Evolutionary conservation across 2,797 vertebrate genomes (phyloP), one percentile per base, ranked within the genome.

Genomic region (Podarcis siculus): DNA sequence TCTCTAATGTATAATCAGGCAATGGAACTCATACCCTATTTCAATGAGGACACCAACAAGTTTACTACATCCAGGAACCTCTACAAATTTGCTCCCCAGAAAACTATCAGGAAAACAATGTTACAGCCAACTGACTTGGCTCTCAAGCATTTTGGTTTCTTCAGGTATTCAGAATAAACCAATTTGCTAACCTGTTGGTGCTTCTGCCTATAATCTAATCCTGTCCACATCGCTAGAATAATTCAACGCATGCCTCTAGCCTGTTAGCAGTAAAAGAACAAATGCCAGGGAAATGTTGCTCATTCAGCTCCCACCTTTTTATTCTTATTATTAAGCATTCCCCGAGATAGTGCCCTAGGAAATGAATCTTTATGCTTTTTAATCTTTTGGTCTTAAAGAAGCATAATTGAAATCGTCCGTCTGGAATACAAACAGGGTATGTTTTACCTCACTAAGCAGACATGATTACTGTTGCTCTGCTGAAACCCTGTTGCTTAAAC

Each of bases 371-470:
- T 89, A 88, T 90, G n/a, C 85, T 89, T 91, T 94, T 83, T 93
- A 91, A 95, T 93, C 85, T 89, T 58, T 89, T 94, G 83, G 82
- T 89, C 80, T 95, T 94, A 92, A 95, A 94, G 58, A 91, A 93
- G 84, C 61, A 77, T 91, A 95, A 95, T 91, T 94, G 90, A 95
- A 96, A 93, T 93, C 89, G 79, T 94, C 89, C 92, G 81, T 89
- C 92, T 94, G 88, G 82, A 93, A 92, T 95, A 92, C 90, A 95
- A 94, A 87, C 80, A 87, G 82, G 17, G 8, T 10, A 3, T 79
- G 92, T 89, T 94, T 95, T 92, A 94, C 85, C 86, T 93, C 93
- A 79, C 39, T 87, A 94, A 89, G 90, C 85, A 93, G 91, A 81
- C 69, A 77, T 86, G 76, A 93, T 83, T 92, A 93, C 92, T 94